These are phyloP conservation scores for Manis javanica DNA, from an alignment of 2,797 vertebrate species.

Conservation along the genomic window DNA sequence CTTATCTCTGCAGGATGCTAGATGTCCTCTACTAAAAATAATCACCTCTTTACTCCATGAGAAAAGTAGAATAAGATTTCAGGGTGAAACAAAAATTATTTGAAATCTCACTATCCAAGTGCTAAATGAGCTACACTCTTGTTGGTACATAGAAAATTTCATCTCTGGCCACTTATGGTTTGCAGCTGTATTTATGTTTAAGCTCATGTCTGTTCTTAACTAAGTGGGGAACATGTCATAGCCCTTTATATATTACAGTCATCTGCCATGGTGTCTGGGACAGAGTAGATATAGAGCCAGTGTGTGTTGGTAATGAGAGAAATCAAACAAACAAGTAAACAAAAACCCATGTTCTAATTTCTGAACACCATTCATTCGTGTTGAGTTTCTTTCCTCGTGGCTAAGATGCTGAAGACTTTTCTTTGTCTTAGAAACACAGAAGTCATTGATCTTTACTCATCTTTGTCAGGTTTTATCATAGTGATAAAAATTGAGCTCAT, in stretches of 20 bases:
- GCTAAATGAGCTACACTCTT: neutral
- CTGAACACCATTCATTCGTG: neutral
- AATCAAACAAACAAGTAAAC: neutral
- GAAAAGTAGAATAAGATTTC: constrained; percentile 24
- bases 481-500: neutral
- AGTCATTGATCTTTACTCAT: neutral
- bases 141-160: neutral
- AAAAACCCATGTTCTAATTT: neutral
- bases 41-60: neutral
- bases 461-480: neutral
- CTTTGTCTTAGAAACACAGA: neutral
- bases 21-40: constrained; percentile 47
- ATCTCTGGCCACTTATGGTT: neutral
- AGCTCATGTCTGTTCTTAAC: neutral
- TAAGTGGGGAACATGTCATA: neutral
- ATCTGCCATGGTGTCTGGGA: neutral
- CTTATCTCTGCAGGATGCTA: neutral
- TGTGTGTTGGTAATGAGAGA: neutral
- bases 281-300: neutral
- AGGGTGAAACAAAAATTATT: constrained; percentile 1
- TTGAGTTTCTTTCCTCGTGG: neutral
- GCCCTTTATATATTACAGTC: neutral
- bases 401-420: neutral
- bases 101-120: neutral
- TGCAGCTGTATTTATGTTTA: neutral